These are phyloP conservation scores for Pagetopsis macropterus DNA, from an alignment of 2,797 vertebrate species.

Conservation along the genomic window DNA sequence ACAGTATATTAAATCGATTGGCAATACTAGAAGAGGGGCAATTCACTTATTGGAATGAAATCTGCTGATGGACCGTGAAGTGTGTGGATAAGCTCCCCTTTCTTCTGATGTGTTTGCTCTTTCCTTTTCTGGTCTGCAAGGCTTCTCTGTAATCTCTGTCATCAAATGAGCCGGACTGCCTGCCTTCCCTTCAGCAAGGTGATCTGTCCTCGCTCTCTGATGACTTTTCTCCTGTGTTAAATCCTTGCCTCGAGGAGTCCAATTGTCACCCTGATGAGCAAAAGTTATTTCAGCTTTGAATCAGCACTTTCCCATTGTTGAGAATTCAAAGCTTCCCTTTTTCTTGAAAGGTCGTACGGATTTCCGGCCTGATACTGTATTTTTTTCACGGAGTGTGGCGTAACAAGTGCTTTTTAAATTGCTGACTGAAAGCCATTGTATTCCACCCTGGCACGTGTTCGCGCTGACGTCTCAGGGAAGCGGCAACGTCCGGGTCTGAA, in stretches of 20 bases:
- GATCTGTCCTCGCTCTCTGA: constrained; percentile 43
- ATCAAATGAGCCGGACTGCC: constrained; percentile 51
- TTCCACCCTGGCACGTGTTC: constrained; percentile 20
- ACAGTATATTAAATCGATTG: constrained; percentile 50
- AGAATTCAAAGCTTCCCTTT: constrained; percentile 37
- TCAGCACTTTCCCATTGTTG: constrained; percentile 72
- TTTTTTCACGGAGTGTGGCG: constrained; percentile 13
- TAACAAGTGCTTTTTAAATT: constrained; percentile 5
- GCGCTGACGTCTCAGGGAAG: constrained; percentile 19
- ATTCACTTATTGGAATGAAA: constrained; percentile 59
- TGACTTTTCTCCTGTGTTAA: constrained; percentile 58
- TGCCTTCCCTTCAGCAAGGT: constrained; percentile 47
- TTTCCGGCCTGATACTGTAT: constrained; percentile 14
- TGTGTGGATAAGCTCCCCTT: constrained; percentile 49
- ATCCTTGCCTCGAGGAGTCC: constrained; percentile 51
- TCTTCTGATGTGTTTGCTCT: constrained; percentile 52
- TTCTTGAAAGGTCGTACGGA: constrained; percentile 18
- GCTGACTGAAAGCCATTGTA: constrained; percentile 51
- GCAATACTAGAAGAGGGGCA: constrained; percentile 31
- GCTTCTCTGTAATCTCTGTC: constrained; percentile 21
- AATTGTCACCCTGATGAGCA: constrained; percentile 54
- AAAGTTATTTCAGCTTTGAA: constrained; percentile 57
- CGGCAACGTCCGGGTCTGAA: no score
- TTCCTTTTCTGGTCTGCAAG: constrained; percentile 22
- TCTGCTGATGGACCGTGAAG: constrained; percentile 66